Percentiles rank a stretch among this genome's conserved stretches.
Conservation (phyloP, 2,113 vertebrate species). For the Acinonyx jubatus region DNA sequence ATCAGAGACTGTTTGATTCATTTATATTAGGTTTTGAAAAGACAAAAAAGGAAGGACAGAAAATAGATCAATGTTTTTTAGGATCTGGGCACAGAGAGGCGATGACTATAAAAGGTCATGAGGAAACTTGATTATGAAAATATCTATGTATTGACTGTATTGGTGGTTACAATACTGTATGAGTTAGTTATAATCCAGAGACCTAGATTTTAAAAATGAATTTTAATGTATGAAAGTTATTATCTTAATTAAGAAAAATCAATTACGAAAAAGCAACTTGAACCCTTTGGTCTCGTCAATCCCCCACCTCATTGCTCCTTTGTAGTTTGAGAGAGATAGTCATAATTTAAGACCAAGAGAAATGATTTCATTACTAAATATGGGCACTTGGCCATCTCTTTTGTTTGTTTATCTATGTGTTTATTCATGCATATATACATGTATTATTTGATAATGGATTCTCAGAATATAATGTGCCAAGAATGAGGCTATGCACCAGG, state of each 20-base stretch:
- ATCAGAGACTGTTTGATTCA: not conserved
- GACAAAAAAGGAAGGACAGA: not conserved
- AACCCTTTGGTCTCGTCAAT: not conserved
- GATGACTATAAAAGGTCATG: too few relatives aligned
- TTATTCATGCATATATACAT: not conserved
- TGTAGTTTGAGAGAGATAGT: not conserved
- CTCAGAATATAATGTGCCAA: not conserved
- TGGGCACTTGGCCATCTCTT: not conserved
- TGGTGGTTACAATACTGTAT: not conserved
- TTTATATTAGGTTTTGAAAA: not conserved
- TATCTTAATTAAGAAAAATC: not conserved
- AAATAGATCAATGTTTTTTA: not conserved
- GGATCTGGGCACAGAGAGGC: not conserved
- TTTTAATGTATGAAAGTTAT: not conserved
- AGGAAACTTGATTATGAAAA: not conserved
- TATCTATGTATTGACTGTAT: not conserved
- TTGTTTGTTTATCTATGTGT: not conserved
- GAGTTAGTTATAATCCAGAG: not conserved
- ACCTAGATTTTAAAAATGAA: not conserved
- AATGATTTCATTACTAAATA: not conserved
- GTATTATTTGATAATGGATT: not conserved
- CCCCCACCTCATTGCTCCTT: not conserved
- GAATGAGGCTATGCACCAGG: not conserved
- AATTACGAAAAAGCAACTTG: not conserved
- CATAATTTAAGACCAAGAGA: not conserved